These are phyloP conservation scores for Kryptopterus vitreolus DNA, from an alignment of 2,797 vertebrate genomes.

Conservation along the genomic window DNA sequence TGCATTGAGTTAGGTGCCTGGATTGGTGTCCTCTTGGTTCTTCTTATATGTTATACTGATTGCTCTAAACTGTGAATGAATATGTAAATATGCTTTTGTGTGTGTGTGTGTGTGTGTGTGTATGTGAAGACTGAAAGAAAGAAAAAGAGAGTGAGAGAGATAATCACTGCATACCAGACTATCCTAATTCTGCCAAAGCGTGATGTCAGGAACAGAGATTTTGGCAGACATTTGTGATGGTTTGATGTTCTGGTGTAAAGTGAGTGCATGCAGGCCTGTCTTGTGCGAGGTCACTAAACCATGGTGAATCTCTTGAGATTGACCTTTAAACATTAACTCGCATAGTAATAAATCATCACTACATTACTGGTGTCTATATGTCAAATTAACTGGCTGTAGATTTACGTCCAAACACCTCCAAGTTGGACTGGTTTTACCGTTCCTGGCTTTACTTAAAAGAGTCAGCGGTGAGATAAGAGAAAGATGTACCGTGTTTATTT, in stretches of 20 bases:
- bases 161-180: not conserved
- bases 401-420: conserved; percentile 16
- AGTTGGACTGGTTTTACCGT: not conserved
- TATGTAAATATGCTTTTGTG: not conserved
- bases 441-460: conserved; percentile 22
- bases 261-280: conserved; percentile 12
- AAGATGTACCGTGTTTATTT: not conserved
- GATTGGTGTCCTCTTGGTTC: not conserved
- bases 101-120: not conserved
- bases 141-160: too few species aligned
- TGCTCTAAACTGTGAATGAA: not conserved
- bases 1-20: not conserved
- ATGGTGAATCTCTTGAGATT: conserved; percentile 19
- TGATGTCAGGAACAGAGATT: conserved; percentile 24
- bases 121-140: not conserved
- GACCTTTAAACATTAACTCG: conserved; percentile 12
- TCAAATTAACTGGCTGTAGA: conserved; percentile 23
- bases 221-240: conserved; percentile 12
- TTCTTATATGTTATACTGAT: not conserved
- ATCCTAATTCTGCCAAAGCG: conserved; percentile 16
- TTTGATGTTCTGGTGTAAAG: conserved; percentile 30
- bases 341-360: conserved; percentile 26
- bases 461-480: not conserved
- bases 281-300: not conserved
- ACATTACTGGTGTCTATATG: conserved; percentile 9